These are phyloP conservation scores for Ophion obscuratus DNA, from an alignment of 2,888 invertebrate species.

Conservation along the genomic window DNA sequence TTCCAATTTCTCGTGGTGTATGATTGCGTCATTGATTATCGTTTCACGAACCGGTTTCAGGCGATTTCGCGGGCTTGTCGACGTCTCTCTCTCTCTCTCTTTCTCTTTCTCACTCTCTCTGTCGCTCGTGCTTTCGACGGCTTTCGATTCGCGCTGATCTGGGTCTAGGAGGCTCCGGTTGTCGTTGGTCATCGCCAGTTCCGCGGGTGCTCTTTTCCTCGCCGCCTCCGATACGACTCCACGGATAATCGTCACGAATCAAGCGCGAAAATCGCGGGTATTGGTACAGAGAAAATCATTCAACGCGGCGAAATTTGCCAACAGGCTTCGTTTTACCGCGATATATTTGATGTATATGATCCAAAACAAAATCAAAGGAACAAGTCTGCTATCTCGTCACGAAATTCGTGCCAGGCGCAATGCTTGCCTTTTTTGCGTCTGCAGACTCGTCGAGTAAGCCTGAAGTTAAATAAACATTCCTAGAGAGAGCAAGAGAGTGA, in stretches of 20 bases:
- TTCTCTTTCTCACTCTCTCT: neutral
- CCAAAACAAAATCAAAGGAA: neutral
- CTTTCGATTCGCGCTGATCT: conserved; percentile 51
- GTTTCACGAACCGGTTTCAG: conserved; percentile 54
- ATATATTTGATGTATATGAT: conserved; percentile 5
- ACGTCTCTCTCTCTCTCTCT: conserved; percentile 2
- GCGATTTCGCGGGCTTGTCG: conserved; percentile 31
- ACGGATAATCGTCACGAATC: conserved; percentile 30
- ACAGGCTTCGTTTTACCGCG: conserved; percentile 2
- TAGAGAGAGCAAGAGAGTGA: conserved; percentile 41
- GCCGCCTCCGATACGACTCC: neutral
- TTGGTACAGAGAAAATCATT: neutral
- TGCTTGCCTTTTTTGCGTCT: conserved; percentile 10
- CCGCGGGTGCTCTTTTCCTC: neutral
- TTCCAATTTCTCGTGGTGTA: conserved; percentile 36
- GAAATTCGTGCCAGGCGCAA: conserved; percentile 44
- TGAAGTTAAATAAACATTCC: conserved; percentile 12
- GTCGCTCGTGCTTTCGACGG: conserved; percentile 28
- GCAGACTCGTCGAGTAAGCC: neutral
- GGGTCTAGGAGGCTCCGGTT: conserved; percentile 50
- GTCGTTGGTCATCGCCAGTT: conserved; percentile 55
- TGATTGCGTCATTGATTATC: conserved; percentile 57
- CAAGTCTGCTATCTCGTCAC: conserved; percentile 36
- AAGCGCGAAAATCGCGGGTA: conserved; percentile 11
- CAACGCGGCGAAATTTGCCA: conserved; percentile 21